A percentile compares a stretch with the other conserved stretches of the same genome.
Conservation (phyloP, 2,113 vertebrate species). For the Rhinoptilus africanus region DNA sequence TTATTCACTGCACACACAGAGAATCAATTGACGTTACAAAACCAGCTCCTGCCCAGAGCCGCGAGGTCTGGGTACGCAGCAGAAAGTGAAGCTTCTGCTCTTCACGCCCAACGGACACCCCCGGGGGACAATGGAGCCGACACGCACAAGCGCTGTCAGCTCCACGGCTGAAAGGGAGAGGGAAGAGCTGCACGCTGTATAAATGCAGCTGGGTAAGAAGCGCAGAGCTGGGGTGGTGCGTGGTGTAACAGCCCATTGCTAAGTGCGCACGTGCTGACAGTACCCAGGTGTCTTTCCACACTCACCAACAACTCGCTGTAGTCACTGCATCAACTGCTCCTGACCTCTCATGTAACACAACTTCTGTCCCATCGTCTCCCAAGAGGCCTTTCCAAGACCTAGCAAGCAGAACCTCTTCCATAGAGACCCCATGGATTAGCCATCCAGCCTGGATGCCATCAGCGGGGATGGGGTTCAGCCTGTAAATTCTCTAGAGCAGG, state of each 20-base stretch:
- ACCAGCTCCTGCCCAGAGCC: background rate
- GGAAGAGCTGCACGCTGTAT: background rate
- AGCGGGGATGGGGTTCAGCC: background rate
- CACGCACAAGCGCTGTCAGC: rapidly evolving
- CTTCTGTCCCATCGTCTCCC: background rate
- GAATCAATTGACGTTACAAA: background rate
- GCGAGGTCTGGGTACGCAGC: background rate
- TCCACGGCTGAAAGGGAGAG: rapidly evolving
- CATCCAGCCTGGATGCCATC: background rate
- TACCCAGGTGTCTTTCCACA: background rate
- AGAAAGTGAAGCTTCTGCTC: background rate
- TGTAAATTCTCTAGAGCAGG: background rate
- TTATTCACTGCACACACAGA: conserved; percentile 68
- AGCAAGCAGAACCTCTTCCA: background rate
- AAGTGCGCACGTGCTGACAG: background rate
- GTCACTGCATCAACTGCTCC: background rate
- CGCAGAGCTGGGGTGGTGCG: background rate
- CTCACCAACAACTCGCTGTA: background rate
- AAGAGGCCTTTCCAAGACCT: background rate
- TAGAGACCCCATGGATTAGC: background rate
- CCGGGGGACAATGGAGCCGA: background rate
- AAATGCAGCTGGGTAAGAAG: background rate
- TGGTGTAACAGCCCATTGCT: background rate
- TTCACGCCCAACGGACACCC: background rate
- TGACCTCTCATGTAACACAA: background rate